Evolutionary conservation across 2,797 vertebrate genomes (phyloP), one percentile per base, ranked within the genome.

Genomic region (Delichon dasypus): DNA sequence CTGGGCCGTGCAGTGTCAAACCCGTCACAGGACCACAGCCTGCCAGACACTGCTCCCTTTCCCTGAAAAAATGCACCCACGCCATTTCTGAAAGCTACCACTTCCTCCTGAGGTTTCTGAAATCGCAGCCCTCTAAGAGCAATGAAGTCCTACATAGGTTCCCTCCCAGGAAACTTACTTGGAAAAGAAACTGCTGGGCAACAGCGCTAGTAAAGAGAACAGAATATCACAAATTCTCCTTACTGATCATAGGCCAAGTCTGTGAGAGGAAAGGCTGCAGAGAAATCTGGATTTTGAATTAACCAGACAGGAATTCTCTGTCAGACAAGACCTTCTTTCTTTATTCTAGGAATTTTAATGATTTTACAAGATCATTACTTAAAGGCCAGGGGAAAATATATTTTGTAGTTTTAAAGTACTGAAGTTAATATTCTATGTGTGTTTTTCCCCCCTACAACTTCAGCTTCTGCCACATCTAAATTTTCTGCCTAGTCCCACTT

Each of bases 201-300:
- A 74, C 19, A 38, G 30, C 17, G 17, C 27, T 48, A 51, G 22
- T 32, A 65, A 68, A 68, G n/a, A 89, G 48, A 90, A 67, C 3
- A 67, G 72, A 18, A 0, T 8, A 57, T 32, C 27, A 77, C 19
- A 77, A 85, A 32, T 68, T 62, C 68, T 77, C 64, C 61, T 83
- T 42, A 47, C 14, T 78, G 61, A 48, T 26, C 55, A 58, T 6
- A 51, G 64, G 36, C 40, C 20, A 26, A 2, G 4, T 38, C 34
- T 77, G 32, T 32, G 60, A 50, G 55, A 48, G 73, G 20, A 70
- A 57, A 79, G n/a, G 25, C 26, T 89, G 53, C 34, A 60, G 16
- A 67, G 57, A 40, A 85, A 82, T 55, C 84, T 92, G 90, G 29
- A 85, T 80, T 92, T 91, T 89, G 44, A 92, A 67, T 72, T 64